These are phyloP conservation scores for Tetragonula clypearis DNA, from an alignment of 1,140 invertebrate genomes.

Conservation along the genomic window DNA sequence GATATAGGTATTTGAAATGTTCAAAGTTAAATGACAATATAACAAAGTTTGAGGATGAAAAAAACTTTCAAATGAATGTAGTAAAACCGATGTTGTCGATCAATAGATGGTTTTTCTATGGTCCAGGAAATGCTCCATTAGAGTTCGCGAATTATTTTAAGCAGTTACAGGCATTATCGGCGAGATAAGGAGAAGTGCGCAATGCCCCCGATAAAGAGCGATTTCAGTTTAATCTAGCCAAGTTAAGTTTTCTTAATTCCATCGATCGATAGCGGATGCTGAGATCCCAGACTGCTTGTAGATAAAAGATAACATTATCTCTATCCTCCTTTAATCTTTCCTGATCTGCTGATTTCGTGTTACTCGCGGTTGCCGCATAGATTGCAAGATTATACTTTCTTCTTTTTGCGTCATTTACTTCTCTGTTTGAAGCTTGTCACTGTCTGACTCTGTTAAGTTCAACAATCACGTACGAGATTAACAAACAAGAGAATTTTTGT, in stretches of 20 bases:
- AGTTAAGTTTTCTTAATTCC: constrained; percentile 41
- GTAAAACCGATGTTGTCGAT: not conserved
- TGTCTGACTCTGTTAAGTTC: not conserved
- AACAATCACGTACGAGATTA: not conserved
- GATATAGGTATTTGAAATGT: too few relatives aligned
- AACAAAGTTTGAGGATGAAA: not conserved
- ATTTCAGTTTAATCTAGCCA: constrained; percentile 62
- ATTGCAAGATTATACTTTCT: constrained; percentile 1
- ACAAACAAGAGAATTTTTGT: not conserved
- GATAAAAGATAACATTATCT: constrained; percentile 52
- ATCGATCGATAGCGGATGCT: constrained; percentile 15
- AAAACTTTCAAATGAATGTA: not conserved
- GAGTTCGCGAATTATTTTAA: not conserved
- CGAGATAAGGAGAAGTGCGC: constrained; percentile 57
- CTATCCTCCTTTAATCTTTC: constrained; percentile 11
- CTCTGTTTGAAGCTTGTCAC: not conserved
- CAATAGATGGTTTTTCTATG: too few relatives aligned
- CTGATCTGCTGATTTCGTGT: constrained; percentile 35
- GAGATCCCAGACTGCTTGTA: constrained; percentile 40
- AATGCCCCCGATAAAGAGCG: constrained; percentile 64
- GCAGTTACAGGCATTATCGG: constrained; percentile 13
- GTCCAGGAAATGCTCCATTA: not conserved
- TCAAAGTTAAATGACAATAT: not conserved
- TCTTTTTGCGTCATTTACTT: not conserved
- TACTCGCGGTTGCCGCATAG: not conserved